Evolutionary conservation across 2,888 invertebrate genomes (phyloP).

Genomic region (Cheilosia urbana): DNA sequence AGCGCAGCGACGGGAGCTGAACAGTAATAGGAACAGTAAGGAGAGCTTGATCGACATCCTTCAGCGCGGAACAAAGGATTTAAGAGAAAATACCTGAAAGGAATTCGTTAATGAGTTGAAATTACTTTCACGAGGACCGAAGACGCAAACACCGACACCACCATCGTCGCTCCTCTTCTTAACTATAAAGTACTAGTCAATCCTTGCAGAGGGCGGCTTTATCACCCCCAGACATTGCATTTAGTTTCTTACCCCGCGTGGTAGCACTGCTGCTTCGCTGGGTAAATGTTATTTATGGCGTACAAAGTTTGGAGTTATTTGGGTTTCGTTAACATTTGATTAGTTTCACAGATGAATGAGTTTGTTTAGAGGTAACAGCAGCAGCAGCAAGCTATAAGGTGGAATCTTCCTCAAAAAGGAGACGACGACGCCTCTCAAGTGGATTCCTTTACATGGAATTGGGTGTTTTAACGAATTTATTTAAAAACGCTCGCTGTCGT

Average conservation of each 20-base stretch:
- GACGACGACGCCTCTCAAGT: conserved; percentile 24
- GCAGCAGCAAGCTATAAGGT: not conserved
- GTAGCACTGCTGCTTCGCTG: conserved; percentile 31
- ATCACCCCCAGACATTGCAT: conserved; percentile 17
- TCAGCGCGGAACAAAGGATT: conserved; percentile 55
- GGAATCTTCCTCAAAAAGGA: not conserved
- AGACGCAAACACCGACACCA: conserved; percentile 31
- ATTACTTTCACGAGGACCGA: conserved; percentile 51
- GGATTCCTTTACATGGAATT: conserved; percentile 53
- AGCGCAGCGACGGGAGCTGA: not conserved
- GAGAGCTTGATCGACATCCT: conserved; percentile 14
- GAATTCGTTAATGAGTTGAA: conserved; percentile 70
- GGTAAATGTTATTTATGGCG: conserved; percentile 69
- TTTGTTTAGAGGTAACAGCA: conserved; percentile 44
- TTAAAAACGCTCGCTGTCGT: conserved; percentile 38
- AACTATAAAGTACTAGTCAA: not conserved
- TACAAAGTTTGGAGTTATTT: conserved; percentile 64
- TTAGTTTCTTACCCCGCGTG: not conserved
- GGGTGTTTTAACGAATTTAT: conserved; percentile 57
- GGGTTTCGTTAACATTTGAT: conserved; percentile 73
- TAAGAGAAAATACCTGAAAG: conserved; percentile 66
- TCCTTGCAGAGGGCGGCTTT: conserved; percentile 26
- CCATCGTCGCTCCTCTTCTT: not conserved
- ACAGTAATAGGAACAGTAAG: not conserved
- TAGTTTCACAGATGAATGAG: conserved; percentile 71